A percentile compares a stretch with the other conserved stretches of the same genome.
phyloP scores from a whole-genome alignment of 2,888 invertebrate species.

The Sesia apiformis region DNA sequence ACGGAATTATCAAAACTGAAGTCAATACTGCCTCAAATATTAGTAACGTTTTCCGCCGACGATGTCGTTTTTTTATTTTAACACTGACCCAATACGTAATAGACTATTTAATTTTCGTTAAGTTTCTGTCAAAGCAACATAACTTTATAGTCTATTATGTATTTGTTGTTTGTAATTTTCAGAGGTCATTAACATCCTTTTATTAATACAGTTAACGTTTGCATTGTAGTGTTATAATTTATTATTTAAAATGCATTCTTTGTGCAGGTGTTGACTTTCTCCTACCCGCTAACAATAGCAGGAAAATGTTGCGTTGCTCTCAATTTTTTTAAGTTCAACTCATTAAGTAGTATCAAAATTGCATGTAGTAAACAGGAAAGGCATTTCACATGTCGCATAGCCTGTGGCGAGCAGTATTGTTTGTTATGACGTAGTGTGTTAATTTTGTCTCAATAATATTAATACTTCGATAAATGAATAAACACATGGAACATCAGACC shows the following conservation, averaged over 20 bases:
- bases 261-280: constrained; percentile 72
- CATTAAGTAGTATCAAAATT: constrained; percentile 33
- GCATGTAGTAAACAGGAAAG: constrained; percentile 56
- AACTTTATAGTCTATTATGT: constrained; percentile 35
- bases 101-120: constrained; percentile 22
- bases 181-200: constrained; percentile 57
- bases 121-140: constrained; percentile 1
- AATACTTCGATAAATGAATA: too few species aligned
- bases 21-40: constrained; percentile 27
- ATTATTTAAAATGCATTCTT: constrained; percentile 65
- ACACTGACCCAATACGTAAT: constrained; percentile 31
- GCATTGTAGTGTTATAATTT: constrained; percentile 66
- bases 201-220: constrained; percentile 42
- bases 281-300: constrained; percentile 72
- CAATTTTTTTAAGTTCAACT: constrained; percentile 40
- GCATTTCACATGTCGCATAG: constrained; percentile 50
- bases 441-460: neutral
- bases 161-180: constrained; percentile 35
- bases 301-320: constrained; percentile 73
- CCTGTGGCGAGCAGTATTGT: constrained; percentile 20
- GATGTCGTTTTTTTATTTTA: constrained; percentile 28
- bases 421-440: constrained; percentile 16
- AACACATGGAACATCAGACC: constrained; percentile 13
- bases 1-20: neutral
- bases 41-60: constrained; percentile 60